Conservation (phyloP, 2,797 vertebrate genomes). For the Lagorchestes hirsutus region DNA sequence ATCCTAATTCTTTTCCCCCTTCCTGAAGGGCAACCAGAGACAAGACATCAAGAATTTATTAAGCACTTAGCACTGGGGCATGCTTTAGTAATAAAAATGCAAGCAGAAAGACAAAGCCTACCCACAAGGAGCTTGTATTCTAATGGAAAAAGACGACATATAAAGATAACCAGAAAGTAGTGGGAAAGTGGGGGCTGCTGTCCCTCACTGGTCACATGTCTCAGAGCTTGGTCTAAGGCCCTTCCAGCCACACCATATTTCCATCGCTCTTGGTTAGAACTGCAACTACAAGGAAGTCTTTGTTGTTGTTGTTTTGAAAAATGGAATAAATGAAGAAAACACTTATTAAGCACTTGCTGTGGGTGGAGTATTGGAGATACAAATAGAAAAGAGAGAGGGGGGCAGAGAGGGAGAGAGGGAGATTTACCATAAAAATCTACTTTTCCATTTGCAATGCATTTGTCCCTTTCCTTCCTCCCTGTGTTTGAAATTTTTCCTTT, state of each 20-base stretch:
- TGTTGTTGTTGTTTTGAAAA: background rate
- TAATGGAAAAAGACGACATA: background rate
- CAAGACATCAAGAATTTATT: background rate
- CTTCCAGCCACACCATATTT: background rate
- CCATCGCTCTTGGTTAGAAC: background rate
- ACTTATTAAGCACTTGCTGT: conserved; percentile 1
- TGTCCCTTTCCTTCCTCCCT: background rate
- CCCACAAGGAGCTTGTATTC: background rate
- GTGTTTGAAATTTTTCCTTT: background rate
- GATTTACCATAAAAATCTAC: background rate
- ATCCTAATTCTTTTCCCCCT: background rate
- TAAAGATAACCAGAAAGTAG: background rate
- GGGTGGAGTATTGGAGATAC: background rate
- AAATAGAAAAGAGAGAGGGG: background rate
- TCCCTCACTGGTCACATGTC: background rate
- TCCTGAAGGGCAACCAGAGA: background rate
- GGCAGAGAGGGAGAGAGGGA: background rate
- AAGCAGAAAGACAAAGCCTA: background rate
- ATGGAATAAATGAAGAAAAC: background rate
- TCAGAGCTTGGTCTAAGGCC: background rate
- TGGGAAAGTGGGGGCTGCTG: background rate
- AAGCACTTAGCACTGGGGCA: background rate
- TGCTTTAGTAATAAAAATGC: background rate
- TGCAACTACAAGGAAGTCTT: background rate
- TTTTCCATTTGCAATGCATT: background rate